phyloP scores from a whole-genome alignment of 1,140 invertebrate species.

The Latrodectus geometricus region DNA sequence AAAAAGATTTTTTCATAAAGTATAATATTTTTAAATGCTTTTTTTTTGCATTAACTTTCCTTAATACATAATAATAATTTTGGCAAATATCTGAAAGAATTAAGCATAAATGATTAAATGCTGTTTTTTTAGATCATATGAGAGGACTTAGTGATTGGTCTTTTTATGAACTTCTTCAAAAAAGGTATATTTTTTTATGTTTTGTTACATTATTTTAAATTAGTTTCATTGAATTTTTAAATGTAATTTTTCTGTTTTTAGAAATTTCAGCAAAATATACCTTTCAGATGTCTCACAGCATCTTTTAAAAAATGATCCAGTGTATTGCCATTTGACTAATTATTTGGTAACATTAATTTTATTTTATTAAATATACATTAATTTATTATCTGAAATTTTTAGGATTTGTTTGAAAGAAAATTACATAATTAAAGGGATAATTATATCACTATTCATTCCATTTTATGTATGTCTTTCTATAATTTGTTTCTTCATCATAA shows the following conservation, averaged over 20 bases:
- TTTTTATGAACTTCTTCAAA: slow-evolving; percentile 14
- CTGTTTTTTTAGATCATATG: slow-evolving; percentile 30
- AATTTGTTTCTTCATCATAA: no score
- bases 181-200: slow-evolving; percentile 7
- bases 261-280: slow-evolving; percentile 41
- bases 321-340: slow-evolving; percentile 6
- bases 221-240: not conserved
- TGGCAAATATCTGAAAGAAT: not conserved
- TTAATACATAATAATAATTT: not conserved
- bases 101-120: not conserved
- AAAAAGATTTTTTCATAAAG: not conserved
- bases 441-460: no score
- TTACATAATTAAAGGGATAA: no score
- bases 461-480: no score
- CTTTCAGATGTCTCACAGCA: slow-evolving; percentile 34
- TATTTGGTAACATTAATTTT: slow-evolving; percentile 17
- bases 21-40: not conserved
- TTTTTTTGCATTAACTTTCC: not conserved
- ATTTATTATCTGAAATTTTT: no score
- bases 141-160: not conserved
- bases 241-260: slow-evolving; percentile 12
- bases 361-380: no score
- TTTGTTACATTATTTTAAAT: not conserved
- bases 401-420: no score
- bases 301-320: slow-evolving; percentile 34